Base-by-base conservation (phyloP, 2,113 vertebrate genomes). In the Podilymbus podiceps region DNA sequence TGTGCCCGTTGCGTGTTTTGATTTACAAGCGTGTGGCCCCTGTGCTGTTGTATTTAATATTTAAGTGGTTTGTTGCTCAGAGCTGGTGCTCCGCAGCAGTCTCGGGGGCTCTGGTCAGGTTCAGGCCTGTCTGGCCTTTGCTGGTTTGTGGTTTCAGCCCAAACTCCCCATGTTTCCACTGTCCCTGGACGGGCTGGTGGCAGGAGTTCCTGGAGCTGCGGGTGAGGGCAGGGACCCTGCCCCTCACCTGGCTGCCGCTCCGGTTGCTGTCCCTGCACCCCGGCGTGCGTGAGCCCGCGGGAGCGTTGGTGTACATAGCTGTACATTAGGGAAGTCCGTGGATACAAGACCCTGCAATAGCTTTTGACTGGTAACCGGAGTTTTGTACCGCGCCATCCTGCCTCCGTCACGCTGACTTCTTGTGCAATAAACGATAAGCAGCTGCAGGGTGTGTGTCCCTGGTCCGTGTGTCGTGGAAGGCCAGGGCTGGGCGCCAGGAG, bases 371-470 rank as follows among this genome's bases (percentile, higher is more conserved):
- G 95, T 89, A 33, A 68, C 60, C 25, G 16, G 96, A 69, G 76
- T 93, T 92, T 96, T 87, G 95, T 98, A 91, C 95, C 16, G 90
- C 95, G 69, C 87, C 87, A 55, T 86, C 91, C 97, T 72, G 96
- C 97, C 96, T 95, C 62, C 53, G 93, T 77, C 68, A 96, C 55
- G 96, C 97, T 75, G 50, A 92, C 94, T 97, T 98, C 95, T 95
- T 94, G 98, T 98, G 98, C 98, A 98, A 98, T 98, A 98, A 98
- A 98, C 2, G 50, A 69, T 97, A 83, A 96, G 97, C 98, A 98
- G 98, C 97, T 92, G 78, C 92, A 12, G 7, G 69, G 68, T 33
- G 55, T 15, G 63, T 31, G 82, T 95, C 20, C 60, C 79, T 49
- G 79, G 11, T 53, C 2, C 2, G 19, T 46, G 68, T 9, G 31